These are phyloP conservation scores for Stomorhina lunata DNA, from an alignment of 2,888 invertebrate species.

Conservation along the genomic window DNA sequence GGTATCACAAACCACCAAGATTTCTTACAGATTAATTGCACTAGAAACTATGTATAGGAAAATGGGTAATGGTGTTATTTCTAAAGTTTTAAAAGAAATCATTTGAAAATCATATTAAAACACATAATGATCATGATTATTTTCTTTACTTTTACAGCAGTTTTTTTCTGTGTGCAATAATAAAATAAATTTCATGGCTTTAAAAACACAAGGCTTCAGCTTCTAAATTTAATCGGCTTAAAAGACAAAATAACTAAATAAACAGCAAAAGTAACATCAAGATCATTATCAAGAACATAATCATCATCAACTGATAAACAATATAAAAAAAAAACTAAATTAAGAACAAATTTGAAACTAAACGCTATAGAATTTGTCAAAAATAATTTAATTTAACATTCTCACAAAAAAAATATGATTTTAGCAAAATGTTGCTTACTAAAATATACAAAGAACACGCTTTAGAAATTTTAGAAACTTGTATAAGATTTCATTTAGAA, in stretches of 20 bases:
- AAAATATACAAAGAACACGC: background rate
- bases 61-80: constrained; percentile 47
- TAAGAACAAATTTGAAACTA: background rate
- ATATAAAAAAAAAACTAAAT: constrained; percentile 9
- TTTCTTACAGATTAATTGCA: background rate
- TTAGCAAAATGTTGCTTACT: constrained; percentile 26
- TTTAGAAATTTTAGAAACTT: constrained; percentile 27
- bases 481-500: constrained; percentile 26
- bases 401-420: background rate
- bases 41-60: constrained; percentile 6
- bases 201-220: constrained; percentile 18
- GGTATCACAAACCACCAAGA: background rate
- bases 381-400: background rate
- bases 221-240: constrained; percentile 48
- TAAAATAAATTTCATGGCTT: constrained; percentile 32
- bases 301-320: background rate
- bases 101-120: constrained; percentile 8
- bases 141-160: constrained; percentile 41
- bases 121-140: constrained; percentile 16
- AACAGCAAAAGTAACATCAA: constrained; percentile 1
- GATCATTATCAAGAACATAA: constrained; percentile 14
- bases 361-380: constrained; percentile 21
- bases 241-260: background rate
- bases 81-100: constrained; percentile 28
- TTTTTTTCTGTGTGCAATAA: constrained; percentile 29